A percentile compares a stretch with the other conserved stretches of the same genome.
Conservation (phyloP, 2,113 vertebrate species). For the western clawed frog (Xenopus tropicalis) region DNA sequence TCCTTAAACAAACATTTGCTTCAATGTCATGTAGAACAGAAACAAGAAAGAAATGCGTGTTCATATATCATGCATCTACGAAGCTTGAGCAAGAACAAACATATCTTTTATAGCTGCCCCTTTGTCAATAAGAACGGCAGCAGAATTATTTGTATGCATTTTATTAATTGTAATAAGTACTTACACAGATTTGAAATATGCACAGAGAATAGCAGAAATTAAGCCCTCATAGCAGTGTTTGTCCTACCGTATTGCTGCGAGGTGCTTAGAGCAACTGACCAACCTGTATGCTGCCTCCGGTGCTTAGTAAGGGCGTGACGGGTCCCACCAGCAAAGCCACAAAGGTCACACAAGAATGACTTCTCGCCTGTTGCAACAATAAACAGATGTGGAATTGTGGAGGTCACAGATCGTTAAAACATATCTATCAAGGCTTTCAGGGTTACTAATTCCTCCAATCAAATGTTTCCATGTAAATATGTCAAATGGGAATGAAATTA, state of each 20-base stretch:
- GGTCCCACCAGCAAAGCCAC: constrained; percentile 95
- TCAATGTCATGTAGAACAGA: too few relatives aligned
- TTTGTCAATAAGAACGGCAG: too few relatives aligned
- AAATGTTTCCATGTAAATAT: constrained; percentile 99
- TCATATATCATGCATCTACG: too few relatives aligned
- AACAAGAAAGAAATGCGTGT: too few relatives aligned
- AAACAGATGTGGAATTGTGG: constrained; percentile 91
- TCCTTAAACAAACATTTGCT: too few relatives aligned
- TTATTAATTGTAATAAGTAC: background rate
- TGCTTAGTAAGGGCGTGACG: constrained; percentile 98
- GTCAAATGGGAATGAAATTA: constrained; percentile 99
- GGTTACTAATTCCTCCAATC: constrained; percentile 99
- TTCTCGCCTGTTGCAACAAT: constrained; percentile 94
- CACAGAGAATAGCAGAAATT: background rate
- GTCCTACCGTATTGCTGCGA: background rate
- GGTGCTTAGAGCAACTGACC: constrained; percentile 47
- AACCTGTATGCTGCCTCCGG: constrained; percentile 95
- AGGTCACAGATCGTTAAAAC: constrained; percentile 99
- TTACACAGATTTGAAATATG: background rate
- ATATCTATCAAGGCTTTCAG: constrained; percentile 99
- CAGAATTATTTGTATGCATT: background rate
- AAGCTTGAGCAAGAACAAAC: too few relatives aligned
- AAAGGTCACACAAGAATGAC: constrained; percentile 97
- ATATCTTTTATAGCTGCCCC: too few relatives aligned
- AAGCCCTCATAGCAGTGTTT: background rate